Conservation (phyloP, 2,113 vertebrate genomes). For the Coturnix japonica region DNA sequence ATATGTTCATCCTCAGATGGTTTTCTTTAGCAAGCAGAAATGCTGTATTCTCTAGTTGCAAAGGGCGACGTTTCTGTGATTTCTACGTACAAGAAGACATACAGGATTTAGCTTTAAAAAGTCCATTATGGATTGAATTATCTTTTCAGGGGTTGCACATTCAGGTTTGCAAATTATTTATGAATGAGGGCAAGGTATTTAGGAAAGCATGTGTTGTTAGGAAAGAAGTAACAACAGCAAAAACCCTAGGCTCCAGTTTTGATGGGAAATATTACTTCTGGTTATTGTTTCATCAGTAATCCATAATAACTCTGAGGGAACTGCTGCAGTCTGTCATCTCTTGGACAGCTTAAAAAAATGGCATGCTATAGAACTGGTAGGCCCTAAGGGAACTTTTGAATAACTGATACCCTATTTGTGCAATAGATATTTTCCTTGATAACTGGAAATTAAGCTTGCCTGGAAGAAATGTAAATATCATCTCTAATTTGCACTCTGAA, state of each 20-base stretch:
- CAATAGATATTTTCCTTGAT: constrained; percentile 74
- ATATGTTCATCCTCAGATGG: neutral
- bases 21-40: constrained; percentile 1
- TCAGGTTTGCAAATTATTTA: constrained; percentile 7
- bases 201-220: constrained; percentile 26
- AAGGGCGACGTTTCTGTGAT: neutral
- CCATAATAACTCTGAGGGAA: constrained; percentile 70
- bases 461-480: constrained; percentile 76
- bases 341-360: constrained; percentile 66
- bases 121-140: constrained; percentile 26
- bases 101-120: neutral
- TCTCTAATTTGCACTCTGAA: constrained; percentile 74
- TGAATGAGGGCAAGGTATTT: constrained; percentile 28
- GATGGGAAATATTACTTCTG: constrained; percentile 69
- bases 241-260: constrained; percentile 49
- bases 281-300: constrained; percentile 76
- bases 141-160: neutral
- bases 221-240: constrained; percentile 46
- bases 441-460: constrained; percentile 78
- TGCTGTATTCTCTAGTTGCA: neutral
- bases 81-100: neutral
- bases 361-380: constrained; percentile 57
- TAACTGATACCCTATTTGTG: constrained; percentile 72
- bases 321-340: constrained; percentile 72
- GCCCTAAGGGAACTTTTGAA: constrained; percentile 72